Evolutionary conservation across 2,113 vertebrate species (phyloP).

Genomic region (Vicugna pacos): DNA sequence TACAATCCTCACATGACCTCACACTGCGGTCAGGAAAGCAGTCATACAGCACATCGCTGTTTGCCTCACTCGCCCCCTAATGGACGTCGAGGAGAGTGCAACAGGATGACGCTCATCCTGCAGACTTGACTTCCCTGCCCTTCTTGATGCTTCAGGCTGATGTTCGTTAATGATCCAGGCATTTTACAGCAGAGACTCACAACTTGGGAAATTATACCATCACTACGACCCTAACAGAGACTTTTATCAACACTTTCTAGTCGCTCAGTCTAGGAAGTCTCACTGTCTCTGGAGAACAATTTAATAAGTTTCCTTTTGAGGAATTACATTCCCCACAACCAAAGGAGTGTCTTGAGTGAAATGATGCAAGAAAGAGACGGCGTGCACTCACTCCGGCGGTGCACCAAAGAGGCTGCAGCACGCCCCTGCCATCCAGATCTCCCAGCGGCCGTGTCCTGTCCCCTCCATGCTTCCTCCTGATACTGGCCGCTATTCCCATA

Average conservation of each 20-base stretch:
- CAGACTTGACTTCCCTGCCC: background rate
- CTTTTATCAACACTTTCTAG: background rate
- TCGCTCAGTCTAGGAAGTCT: background rate
- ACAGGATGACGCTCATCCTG: accelerated
- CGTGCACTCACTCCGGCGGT: accelerated
- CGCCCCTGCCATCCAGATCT: background rate
- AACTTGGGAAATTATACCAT: accelerated
- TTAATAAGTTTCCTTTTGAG: background rate
- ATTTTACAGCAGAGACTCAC: background rate
- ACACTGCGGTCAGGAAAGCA: accelerated
- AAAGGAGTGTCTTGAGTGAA: background rate
- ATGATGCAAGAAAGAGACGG: too few relatives aligned
- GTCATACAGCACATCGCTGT: accelerated
- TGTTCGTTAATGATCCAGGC: background rate
- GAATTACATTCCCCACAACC: background rate
- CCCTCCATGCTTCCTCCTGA: background rate
- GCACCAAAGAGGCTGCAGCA: too few relatives aligned
- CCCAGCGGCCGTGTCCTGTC: background rate
- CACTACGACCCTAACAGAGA: background rate
- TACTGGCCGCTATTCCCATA: background rate
- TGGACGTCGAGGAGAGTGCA: background rate
- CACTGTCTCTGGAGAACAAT: background rate
- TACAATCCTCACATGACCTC: background rate
- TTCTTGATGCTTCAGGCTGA: background rate
- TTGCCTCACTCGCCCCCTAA: background rate